Conservation (phyloP, 2,888 invertebrate genomes). For the Heliconius aoede region DNA sequence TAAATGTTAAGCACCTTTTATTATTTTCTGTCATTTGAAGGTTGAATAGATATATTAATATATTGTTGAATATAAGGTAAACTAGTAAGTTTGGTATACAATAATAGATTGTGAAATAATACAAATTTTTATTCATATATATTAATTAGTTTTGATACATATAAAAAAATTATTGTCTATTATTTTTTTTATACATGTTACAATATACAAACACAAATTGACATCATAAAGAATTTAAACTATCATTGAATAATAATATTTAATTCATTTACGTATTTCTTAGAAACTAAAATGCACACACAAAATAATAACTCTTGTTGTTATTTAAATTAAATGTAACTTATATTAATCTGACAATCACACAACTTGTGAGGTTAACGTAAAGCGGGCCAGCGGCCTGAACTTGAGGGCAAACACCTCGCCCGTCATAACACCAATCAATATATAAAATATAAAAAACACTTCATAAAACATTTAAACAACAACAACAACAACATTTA, state of each 20-base stretch:
- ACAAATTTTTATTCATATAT: background rate
- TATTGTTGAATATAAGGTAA: constrained; percentile 2
- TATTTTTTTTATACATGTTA: background rate
- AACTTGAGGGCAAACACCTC: too few species aligned
- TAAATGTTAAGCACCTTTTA: constrained; percentile 8
- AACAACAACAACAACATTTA: too few species aligned
- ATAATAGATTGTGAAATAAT: background rate
- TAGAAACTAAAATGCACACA: too few species aligned
- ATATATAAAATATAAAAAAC: too few species aligned
- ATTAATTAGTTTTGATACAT: too few species aligned
- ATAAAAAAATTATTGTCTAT: background rate
- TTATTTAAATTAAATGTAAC: too few species aligned
- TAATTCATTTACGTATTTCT: background rate
- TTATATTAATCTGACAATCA: too few species aligned
- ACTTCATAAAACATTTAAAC: too few species aligned
- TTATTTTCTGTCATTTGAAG: background rate
- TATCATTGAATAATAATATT: background rate
- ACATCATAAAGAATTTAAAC: background rate
- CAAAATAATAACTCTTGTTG: too few species aligned
- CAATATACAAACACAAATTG: background rate
- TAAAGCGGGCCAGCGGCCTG: too few species aligned
- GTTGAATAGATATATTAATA: background rate
- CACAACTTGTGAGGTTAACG: too few species aligned
- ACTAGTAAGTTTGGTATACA: background rate
- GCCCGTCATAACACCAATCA: too few species aligned